Conservation (phyloP, 2,113 vertebrate species). For the Gobiocypris rarus region DNA sequence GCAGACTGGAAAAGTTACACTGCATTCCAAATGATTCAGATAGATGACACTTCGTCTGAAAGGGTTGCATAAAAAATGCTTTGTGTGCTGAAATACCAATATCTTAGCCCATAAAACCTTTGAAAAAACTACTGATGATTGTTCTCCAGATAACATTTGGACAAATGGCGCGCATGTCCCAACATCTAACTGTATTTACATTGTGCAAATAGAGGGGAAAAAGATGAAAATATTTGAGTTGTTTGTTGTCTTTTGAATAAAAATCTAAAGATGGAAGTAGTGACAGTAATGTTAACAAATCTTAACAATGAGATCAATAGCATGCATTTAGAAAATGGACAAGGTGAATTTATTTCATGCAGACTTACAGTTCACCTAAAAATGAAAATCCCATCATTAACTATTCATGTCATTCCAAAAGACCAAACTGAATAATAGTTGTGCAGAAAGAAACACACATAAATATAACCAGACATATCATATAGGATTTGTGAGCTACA, state of each 20-base stretch:
- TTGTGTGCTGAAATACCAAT: constrained; percentile 25
- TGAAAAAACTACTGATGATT: constrained; percentile 31
- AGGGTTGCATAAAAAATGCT: constrained; percentile 32
- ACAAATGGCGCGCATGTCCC: constrained; percentile 28
- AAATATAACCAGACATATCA: background rate
- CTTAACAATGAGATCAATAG: background rate
- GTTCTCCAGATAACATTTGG: constrained; percentile 10
- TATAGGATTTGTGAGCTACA: background rate
- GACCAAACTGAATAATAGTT: background rate
- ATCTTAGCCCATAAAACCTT: constrained; percentile 18
- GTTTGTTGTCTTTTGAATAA: background rate
- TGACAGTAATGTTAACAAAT: background rate
- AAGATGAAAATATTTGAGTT: no score
- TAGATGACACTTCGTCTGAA: background rate
- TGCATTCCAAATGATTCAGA: constrained; percentile 22
- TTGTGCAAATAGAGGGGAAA: background rate
- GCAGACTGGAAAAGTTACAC: constrained; percentile 15
- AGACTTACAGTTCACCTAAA: background rate
- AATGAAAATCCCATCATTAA: background rate
- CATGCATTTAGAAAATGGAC: background rate
- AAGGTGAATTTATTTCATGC: background rate
- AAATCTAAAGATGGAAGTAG: background rate
- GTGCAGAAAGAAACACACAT: background rate
- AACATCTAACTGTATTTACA: background rate
- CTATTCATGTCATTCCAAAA: background rate